Evolutionary conservation across 2,113 vertebrate genomes (phyloP).

Genomic region (Tetrax tetrax): DNA sequence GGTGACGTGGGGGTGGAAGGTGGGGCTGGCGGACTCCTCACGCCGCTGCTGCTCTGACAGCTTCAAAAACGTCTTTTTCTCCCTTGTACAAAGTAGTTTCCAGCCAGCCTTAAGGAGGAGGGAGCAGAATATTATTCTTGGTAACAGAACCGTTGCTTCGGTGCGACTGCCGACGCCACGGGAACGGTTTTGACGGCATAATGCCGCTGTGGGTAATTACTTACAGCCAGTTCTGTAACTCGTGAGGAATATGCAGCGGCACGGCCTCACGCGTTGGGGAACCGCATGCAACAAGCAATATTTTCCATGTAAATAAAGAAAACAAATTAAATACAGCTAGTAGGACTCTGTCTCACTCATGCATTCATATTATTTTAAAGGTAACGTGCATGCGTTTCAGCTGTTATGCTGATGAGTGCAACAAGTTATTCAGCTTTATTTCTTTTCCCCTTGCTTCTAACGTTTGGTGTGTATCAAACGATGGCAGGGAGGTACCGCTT

Average conservation of each 20-base stretch:
- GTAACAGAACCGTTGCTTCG: neutral
- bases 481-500: neutral
- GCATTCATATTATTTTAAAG: neutral
- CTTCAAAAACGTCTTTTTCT: neutral
- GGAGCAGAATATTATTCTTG: neutral
- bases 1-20: accelerated
- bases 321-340: neutral
- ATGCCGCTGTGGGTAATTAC: neutral
- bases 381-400: neutral
- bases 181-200: neutral
- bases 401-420: neutral
- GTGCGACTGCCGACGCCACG: accelerated
- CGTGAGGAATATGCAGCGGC: neutral
- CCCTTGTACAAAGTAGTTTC: neutral
- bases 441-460: neutral
- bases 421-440: neutral
- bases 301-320: neutral
- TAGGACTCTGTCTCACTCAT: neutral
- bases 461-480: neutral
- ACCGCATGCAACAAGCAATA: neutral
- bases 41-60: neutral
- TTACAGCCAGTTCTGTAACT: neutral
- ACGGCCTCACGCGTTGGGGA: neutral
- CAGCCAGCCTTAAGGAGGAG: neutral
- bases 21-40: neutral